Base-by-base conservation (phyloP, 2,797 vertebrate genomes). In the Enteromius radiatus region DNA sequence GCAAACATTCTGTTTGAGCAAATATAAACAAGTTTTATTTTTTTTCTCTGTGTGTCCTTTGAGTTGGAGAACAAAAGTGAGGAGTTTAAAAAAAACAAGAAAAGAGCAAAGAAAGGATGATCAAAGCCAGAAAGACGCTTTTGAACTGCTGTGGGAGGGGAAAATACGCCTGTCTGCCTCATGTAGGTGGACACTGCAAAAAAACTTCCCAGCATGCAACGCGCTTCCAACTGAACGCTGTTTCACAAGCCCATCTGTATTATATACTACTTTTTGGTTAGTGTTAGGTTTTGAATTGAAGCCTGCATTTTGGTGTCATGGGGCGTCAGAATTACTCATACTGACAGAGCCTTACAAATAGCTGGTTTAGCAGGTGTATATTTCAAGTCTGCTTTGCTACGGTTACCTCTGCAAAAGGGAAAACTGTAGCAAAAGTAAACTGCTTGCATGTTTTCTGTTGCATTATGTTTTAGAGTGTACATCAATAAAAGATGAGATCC, bases 21-120 rank as follows among this genome's bases (percentile, higher is more conserved):
- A 78, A 86, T 82, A 86, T 80, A 86, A 86, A 86, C 82, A 86
- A 49, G 64, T 79, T 82, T 38, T 63, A 31, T 15, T 68, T 52
- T 64, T 43, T 15, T 63, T 7, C 12, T 28, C 19, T 45, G 47
- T 59, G 80, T 76, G 76, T 87, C 84, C 82, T 86, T 87, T 87
- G 80, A 84, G 82, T 63, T 45, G 17, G 70, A 82, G 84, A 87
- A 87, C 82, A 85, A 85, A 86, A 85, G 80, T 82, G 56, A 26
- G 45, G 45, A 85, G 74, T 43, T 54, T 78, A 87, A 85, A 73
- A 75, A 49, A 71, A 36, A 65, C 26, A 64, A 78, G 75, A 74
- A 69, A 61, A 82, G 73, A 85, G 63, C 83, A 88, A 86, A 88
- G 75, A 85, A 81, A 80, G 61, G 65, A 79, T 82, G 87, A 88